Percentiles rank a stretch among this genome's conserved stretches.
Conservation (phyloP, 2,797 vertebrate genomes). For the Acropternis orthonyx region DNA sequence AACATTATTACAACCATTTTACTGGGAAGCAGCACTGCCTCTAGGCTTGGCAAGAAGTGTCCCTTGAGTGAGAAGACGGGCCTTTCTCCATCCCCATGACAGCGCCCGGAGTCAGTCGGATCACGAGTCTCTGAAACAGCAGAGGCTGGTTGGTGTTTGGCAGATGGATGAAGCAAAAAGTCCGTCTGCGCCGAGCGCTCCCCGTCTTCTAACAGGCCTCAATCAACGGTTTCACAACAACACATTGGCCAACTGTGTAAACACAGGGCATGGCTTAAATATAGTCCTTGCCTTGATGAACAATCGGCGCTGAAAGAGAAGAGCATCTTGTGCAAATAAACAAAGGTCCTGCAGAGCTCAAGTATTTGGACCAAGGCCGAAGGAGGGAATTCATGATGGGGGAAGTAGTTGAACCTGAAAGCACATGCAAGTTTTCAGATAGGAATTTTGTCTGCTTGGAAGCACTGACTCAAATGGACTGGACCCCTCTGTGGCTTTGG, state of each 20-base stretch:
- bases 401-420: background rate
- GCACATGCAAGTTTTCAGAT: background rate
- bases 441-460: conserved; percentile 9
- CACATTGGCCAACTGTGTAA: background rate
- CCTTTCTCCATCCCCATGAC: conserved; percentile 49
- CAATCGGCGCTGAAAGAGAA: background rate
- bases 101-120: background rate
- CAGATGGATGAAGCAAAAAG: background rate
- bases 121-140: conserved; percentile 28
- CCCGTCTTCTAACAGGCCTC: conserved; percentile 8
- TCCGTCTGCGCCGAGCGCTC: background rate
- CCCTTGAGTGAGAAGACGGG: conserved; percentile 3
- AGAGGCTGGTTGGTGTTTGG: conserved; percentile 32
- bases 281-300: background rate
- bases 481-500: conserved; percentile 46
- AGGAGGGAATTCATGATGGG: background rate
- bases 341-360: background rate
- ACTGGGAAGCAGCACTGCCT: conserved; percentile 47
- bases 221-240: conserved; percentile 48
- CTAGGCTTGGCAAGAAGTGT: conserved; percentile 49
- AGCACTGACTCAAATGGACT: conserved; percentile 1
- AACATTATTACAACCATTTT: conserved; percentile 48
- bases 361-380: conserved; percentile 24
- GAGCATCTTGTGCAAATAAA: conserved; percentile 39
- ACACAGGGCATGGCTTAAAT: background rate